Evolutionary conservation across 2,888 invertebrate species (phyloP).

Genomic region (Coenonympha arcania): DNA sequence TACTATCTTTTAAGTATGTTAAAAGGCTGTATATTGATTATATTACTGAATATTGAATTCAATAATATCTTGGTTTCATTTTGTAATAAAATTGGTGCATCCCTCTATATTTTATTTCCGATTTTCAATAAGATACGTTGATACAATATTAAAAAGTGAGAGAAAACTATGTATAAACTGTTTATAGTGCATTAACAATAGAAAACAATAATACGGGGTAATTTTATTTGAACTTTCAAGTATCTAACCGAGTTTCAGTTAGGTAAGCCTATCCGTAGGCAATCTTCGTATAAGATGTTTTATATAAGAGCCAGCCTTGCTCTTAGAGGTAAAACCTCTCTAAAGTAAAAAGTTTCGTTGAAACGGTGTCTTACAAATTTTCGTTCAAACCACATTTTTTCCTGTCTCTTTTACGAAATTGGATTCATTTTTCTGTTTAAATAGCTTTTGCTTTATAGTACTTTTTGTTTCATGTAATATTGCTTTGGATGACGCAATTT

Average conservation of each 20-base stretch:
- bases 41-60: too few species aligned
- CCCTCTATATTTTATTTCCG: too few species aligned
- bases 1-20: too few species aligned
- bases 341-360: slow-evolving; percentile 25
- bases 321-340: slow-evolving; percentile 25
- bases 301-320: slow-evolving; percentile 21
- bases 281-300: too few species aligned
- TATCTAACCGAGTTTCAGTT: background rate
- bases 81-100: too few species aligned
- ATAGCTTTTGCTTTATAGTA: slow-evolving; percentile 11
- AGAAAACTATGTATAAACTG: too few species aligned
- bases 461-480: slow-evolving; percentile 2
- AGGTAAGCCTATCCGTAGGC: background rate
- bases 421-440: slow-evolving; percentile 18
- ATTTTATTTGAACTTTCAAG: background rate
- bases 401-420: slow-evolving; percentile 20
- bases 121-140: too few species aligned
- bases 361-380: slow-evolving; percentile 23
- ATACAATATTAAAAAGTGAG: too few species aligned
- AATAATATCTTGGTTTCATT: too few species aligned
- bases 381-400: slow-evolving; percentile 21
- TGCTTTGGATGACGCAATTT: background rate
- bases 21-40: too few species aligned
- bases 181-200: too few species aligned
- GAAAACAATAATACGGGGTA: background rate